Conservation (phyloP, 2,113 vertebrate species). For the Hyperoodon ampullatus region DNA sequence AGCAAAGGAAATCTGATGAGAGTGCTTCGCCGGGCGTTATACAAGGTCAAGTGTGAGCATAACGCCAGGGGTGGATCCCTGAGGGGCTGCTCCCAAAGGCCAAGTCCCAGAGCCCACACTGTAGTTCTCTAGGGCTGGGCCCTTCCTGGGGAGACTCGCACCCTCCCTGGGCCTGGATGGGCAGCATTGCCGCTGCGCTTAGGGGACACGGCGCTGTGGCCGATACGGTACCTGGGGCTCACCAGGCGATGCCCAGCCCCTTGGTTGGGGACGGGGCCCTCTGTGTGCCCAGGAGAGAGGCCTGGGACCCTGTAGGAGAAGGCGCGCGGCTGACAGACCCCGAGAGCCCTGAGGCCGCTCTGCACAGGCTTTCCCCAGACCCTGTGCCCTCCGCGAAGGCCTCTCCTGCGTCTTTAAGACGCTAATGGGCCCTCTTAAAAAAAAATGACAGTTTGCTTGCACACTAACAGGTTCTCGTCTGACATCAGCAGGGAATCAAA, state of each 20-base stretch:
- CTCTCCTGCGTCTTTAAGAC: slow-evolving; percentile 85
- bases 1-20: neutral
- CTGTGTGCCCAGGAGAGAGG: neutral
- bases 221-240: rapidly evolving
- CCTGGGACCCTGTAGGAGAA: rapidly evolving
- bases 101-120: rapidly evolving
- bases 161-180: neutral
- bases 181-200: rapidly evolving
- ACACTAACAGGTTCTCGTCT: slow-evolving; percentile 94
- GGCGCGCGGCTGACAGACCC: rapidly evolving
- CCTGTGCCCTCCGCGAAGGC: slow-evolving; percentile 59
- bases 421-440: slow-evolving; percentile 81
- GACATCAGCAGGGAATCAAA: slow-evolving; percentile 91
- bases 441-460: slow-evolving; percentile 86
- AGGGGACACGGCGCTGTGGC: neutral
- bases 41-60: rapidly evolving
- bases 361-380: neutral
- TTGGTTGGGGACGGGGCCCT: rapidly evolving
- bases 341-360: neutral
- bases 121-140: rapidly evolving
- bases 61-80: rapidly evolving
- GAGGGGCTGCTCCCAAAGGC: rapidly evolving
- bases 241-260: rapidly evolving
- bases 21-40: rapidly evolving
- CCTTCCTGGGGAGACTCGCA: neutral